Evolutionary conservation across 2,113 vertebrate genomes (phyloP).

Genomic region (Dasypus novemcinctus): DNA sequence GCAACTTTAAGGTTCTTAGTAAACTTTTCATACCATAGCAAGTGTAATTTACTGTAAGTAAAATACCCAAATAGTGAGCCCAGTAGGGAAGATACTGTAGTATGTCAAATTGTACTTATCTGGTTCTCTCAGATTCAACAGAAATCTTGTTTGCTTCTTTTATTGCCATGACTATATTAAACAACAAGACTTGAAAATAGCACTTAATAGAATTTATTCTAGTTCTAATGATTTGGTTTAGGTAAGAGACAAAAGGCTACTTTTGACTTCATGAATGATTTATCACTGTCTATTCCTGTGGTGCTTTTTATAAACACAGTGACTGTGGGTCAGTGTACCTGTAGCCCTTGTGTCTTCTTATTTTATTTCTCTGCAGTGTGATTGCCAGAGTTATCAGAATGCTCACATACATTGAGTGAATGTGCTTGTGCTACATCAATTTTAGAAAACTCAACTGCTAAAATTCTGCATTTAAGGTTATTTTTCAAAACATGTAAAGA

Average conservation of each 20-base stretch:
- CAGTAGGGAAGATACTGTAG: background rate
- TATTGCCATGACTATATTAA: background rate
- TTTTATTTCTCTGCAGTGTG: background rate
- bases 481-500: background rate
- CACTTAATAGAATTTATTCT: background rate
- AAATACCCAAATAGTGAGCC: background rate
- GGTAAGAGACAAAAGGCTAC: background rate
- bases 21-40: background rate
- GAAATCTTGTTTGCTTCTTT: background rate
- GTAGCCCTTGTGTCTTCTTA: background rate
- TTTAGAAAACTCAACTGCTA: background rate
- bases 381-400: background rate
- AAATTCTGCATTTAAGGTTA: background rate
- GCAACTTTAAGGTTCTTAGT: background rate
- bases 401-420: background rate
- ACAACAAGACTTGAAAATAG: slow-evolving; percentile 29
- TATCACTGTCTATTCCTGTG: background rate
- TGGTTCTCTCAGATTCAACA: background rate
- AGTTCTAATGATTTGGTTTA: background rate
- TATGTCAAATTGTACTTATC: background rate
- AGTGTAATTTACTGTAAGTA: background rate
- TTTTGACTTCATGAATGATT: background rate
- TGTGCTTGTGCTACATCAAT: background rate
- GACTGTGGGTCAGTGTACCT: background rate
- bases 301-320: background rate